phyloP scores from a whole-genome alignment of 2,888 invertebrate species.

The Eustalomyia histrio region DNA sequence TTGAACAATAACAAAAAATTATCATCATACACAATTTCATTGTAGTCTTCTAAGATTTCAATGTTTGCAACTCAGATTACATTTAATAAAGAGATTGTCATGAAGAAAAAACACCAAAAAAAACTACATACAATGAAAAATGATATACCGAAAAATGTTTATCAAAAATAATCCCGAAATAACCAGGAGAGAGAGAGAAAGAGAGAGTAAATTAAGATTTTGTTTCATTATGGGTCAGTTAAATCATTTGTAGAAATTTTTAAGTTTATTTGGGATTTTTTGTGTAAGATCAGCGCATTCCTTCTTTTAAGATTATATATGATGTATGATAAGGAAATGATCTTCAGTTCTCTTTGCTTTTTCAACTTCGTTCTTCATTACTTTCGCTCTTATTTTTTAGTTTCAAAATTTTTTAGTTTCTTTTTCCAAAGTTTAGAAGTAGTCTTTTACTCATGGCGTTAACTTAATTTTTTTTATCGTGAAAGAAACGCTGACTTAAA shows the following conservation, averaged over 20 bases:
- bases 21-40: slow-evolving; percentile 41
- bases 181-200: slow-evolving; percentile 22
- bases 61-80: slow-evolving; percentile 62
- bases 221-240: slow-evolving; percentile 30
- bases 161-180: slow-evolving; percentile 3
- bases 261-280: neutral
- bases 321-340: neutral
- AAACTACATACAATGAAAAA: slow-evolving; percentile 26
- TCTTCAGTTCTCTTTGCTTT: slow-evolving; percentile 12
- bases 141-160: slow-evolving; percentile 37
- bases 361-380: slow-evolving; percentile 16
- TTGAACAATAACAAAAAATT: slow-evolving; percentile 14
- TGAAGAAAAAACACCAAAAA: slow-evolving; percentile 5
- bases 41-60: slow-evolving; percentile 59
- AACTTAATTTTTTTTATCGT: neutral
- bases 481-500: neutral
- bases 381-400: slow-evolving; percentile 12
- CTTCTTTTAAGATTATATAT: slow-evolving; percentile 8
- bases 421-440: slow-evolving; percentile 24
- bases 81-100: slow-evolving; percentile 33
- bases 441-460: slow-evolving; percentile 19
- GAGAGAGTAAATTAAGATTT: slow-evolving; percentile 34
- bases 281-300: slow-evolving; percentile 54
- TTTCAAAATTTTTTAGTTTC: slow-evolving; percentile 6
- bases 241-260: slow-evolving; percentile 5